These are phyloP conservation scores for Gorsachius goisagi DNA, from an alignment of 2,113 vertebrate genomes.

Conservation along the genomic window DNA sequence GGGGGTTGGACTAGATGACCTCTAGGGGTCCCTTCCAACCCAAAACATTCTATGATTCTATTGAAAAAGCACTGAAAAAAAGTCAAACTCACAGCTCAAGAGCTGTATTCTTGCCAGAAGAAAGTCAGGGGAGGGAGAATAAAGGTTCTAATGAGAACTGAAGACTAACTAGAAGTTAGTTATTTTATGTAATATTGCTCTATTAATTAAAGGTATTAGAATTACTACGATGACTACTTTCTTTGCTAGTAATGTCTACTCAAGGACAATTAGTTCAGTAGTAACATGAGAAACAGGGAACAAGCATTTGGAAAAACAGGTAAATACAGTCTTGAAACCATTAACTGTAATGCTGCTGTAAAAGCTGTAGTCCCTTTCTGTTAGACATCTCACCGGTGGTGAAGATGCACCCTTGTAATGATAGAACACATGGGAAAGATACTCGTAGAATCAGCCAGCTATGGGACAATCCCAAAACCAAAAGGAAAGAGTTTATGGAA, in stretches of 20 bases:
- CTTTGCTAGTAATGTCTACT: neutral
- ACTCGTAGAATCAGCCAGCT: neutral
- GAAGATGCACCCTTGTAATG: neutral
- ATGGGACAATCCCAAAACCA: neutral
- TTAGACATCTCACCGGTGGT: neutral
- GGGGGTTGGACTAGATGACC: no score
- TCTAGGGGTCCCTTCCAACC: no score
- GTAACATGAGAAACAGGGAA: neutral
- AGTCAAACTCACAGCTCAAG: neutral
- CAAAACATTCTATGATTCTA: neutral
- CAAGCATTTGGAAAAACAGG: neutral
- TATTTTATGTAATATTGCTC: neutral
- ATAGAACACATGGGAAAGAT: neutral
- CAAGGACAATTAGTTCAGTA: neutral
- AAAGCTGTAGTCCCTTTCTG: neutral
- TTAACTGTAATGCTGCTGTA: neutral
- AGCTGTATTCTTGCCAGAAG: neutral
- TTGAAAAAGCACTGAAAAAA: neutral
- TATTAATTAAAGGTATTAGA: neutral
- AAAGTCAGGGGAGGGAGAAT: neutral
- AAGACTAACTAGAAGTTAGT: neutral
- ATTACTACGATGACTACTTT: neutral
- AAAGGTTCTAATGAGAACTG: neutral
- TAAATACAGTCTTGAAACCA: neutral
- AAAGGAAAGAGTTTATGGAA: neutral